Base-by-base conservation (phyloP, 2,797 vertebrate species). In the Sebastes miniatus region DNA sequence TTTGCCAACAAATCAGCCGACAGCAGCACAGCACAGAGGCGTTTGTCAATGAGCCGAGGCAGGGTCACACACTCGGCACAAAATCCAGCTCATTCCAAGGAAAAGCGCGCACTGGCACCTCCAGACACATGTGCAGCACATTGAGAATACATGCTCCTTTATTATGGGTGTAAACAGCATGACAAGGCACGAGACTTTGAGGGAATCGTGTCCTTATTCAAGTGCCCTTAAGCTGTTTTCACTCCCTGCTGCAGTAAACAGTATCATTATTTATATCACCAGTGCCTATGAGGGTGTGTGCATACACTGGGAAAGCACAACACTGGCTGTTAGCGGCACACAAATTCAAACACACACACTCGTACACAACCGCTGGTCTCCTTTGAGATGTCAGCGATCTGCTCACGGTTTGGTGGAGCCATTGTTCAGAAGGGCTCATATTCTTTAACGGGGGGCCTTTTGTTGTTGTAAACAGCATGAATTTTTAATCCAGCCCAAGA, bases 401-500 rank as follows among this genome's bases (percentile, higher is more conserved):
- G 91, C 92, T 92, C 89, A 94, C 81, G 91, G 91, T 94, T 94
- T 93, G 91, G 89, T 93, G 91, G 89, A 93, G 91, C 90, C 91
- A 91, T 95, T 95, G 93, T 94, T 94, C 91, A 92, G 80, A 86
- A 85, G 77, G 86, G 91, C 90, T 95, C 93, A 91, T 95, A 95
- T 94, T 93, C 94, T 93, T 94, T 91, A 95, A 93, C 81, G 78
- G 89, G 90, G 91, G 88, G 86, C 63, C 89, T 92, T 94, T 95
- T 95, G 95, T 95, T 94, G 93, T 93, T 91, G 94, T 96, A 96
- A 96, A 96, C 95, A 96, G 93, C 94, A 96, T 95, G 94, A 94
- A 96, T 96, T 95, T 96, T 95, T 95, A 95, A 95, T 95, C 93
- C 91, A 90, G 86, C 91, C 91, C 89, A 90, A 92, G 89, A 93